Evolutionary conservation across 2,888 invertebrate species (phyloP).

Genomic region (Agonopterix heracliana): DNA sequence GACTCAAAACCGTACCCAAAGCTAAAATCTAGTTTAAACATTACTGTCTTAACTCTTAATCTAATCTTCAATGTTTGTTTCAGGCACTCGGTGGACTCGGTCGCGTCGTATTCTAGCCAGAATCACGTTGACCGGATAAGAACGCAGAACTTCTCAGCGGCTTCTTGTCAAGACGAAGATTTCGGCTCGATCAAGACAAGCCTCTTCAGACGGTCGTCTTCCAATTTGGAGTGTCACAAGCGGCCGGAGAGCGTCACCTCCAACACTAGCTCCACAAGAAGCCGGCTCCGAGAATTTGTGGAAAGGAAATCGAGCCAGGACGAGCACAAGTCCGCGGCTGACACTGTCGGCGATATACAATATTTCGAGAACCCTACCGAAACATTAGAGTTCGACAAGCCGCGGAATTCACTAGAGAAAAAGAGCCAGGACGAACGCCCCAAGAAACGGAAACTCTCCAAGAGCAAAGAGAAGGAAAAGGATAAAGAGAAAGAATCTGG

Average conservation of each 20-base stretch:
- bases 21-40: constrained; percentile 50
- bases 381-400: constrained; percentile 66
- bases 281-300: constrained; percentile 71
- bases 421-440: constrained; percentile 62
- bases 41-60: constrained; percentile 46
- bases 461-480: constrained; percentile 45
- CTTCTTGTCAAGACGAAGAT: constrained; percentile 74
- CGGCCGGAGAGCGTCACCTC: constrained; percentile 69
- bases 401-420: constrained; percentile 57
- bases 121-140: constrained; percentile 77
- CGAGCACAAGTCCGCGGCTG: constrained; percentile 66
- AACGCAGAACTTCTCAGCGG: constrained; percentile 73
- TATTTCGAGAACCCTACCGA: constrained; percentile 72
- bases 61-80: constrained; percentile 58
- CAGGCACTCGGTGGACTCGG: constrained; percentile 77
- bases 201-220: constrained; percentile 67
- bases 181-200: constrained; percentile 71
- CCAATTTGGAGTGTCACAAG: constrained; percentile 58
- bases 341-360: constrained; percentile 67
- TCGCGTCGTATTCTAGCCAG: constrained; percentile 77
- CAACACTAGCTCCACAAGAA: constrained; percentile 71
- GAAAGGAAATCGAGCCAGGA: constrained; percentile 73
- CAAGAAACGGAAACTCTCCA: constrained; percentile 63
- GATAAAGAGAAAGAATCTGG: constrained; percentile 31
- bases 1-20: constrained; percentile 42